Evolutionary conservation across 2,797 vertebrate species (phyloP).

Genomic region (Artibeus jamaicensis): DNA sequence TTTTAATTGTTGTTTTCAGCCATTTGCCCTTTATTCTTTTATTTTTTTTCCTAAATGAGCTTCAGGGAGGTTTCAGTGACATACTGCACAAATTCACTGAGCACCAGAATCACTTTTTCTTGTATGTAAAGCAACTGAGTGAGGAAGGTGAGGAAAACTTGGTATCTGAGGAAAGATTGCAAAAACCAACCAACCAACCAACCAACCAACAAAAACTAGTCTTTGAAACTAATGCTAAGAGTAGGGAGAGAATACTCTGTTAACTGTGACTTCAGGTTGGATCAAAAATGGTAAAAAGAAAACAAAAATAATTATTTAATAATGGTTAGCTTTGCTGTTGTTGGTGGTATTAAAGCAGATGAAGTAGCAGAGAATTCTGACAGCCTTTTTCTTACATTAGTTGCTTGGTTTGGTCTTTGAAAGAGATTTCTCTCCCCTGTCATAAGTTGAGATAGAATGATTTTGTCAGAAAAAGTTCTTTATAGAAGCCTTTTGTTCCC

Average conservation of each 20-base stretch:
- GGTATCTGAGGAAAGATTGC: slow-evolving; percentile 9
- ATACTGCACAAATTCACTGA: background rate
- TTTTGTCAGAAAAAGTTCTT: slow-evolving; percentile 39
- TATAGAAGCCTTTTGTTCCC: background rate
- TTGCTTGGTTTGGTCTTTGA: slow-evolving; percentile 15
- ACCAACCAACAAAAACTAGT: background rate
- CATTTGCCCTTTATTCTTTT: slow-evolving; percentile 31
- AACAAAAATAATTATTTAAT: background rate
- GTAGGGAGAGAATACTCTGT: background rate
- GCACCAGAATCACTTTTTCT: background rate
- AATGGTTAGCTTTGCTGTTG: background rate
- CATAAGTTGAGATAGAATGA: background rate
- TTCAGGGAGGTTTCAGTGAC: background rate
- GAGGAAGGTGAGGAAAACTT: background rate
- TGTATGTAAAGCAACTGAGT: slow-evolving; percentile 12
- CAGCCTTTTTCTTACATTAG: background rate
- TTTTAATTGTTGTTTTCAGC: background rate
- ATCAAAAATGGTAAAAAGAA: background rate
- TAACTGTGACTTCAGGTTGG: slow-evolving; percentile 3
- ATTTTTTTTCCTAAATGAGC: background rate
- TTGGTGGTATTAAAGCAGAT: background rate
- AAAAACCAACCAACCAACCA: background rate
- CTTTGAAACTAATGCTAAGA: slow-evolving; percentile 2
- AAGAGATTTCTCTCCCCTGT: background rate
- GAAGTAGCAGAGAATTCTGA: background rate